A percentile compares a stretch with the other conserved stretches of the same genome.
Evolutionary conservation across 2,113 vertebrate species (phyloP).

Genomic region (Tragelaphus strepsiceros): DNA sequence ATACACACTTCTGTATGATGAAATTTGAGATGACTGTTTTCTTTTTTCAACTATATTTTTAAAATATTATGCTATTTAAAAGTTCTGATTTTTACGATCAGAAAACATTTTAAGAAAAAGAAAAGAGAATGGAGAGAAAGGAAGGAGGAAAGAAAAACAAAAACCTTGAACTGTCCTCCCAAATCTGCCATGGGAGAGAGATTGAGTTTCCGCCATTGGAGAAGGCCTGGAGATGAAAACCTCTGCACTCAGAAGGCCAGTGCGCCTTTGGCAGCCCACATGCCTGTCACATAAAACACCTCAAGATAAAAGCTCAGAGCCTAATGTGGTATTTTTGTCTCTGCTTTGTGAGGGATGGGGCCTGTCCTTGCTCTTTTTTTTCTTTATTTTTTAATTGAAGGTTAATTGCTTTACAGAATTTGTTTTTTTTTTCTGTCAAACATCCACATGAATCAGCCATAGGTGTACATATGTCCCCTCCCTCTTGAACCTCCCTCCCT

Average conservation of each 20-base stretch:
- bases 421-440: background rate
- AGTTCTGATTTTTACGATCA: background rate
- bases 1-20: background rate
- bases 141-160: background rate
- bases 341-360: background rate
- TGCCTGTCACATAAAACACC: background rate
- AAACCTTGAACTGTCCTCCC: background rate
- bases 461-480: background rate
- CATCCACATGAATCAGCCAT: background rate
- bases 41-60: background rate
- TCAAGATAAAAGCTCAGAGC: background rate
- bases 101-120: background rate
- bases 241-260: background rate
- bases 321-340: background rate
- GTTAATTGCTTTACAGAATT: background rate
- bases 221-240: background rate
- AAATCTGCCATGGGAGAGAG: background rate
- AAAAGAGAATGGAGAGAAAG: background rate
- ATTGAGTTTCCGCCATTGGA: background rate
- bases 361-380: background rate
- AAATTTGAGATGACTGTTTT: background rate
- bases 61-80: background rate
- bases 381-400: background rate
- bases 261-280: background rate
- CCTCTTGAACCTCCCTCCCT: background rate